phyloP scores from a whole-genome alignment of 2,888 invertebrate genomes.

The Bugulina stolonifera region DNA sequence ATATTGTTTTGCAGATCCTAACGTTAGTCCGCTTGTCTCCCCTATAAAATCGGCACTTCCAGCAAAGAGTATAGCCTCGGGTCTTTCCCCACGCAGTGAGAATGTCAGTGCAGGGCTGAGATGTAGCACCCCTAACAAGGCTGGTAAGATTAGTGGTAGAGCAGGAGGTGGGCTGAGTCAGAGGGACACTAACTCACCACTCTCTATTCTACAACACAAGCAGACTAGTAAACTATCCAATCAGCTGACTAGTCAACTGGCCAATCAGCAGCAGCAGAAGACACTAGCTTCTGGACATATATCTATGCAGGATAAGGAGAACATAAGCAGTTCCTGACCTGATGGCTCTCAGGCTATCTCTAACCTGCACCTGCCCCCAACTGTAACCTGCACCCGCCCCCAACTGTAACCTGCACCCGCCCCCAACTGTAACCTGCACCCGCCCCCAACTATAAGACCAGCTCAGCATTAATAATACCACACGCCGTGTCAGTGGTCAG shows the following conservation, averaged over 20 bases:
- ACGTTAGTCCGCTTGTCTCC: not conserved
- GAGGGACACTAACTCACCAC: slow-evolving; percentile 38
- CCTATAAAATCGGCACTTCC: not conserved
- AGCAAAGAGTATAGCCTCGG: not conserved
- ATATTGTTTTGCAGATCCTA: not conserved
- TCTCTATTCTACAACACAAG: slow-evolving; percentile 37
- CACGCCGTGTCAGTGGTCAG: no score
- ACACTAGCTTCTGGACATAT: not conserved
- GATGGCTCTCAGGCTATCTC: no score
- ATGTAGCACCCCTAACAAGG: not conserved
- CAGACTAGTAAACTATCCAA: slow-evolving; percentile 35
- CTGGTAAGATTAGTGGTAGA: not conserved
- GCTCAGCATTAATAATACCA: no score
- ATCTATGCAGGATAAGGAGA: not conserved
- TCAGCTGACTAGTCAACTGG: slow-evolving; percentile 32
- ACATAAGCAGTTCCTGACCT: no score
- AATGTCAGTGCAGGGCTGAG: not conserved
- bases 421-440: no score
- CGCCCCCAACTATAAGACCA: no score
- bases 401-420: no score
- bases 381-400: no score
- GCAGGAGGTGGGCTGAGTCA: not conserved
- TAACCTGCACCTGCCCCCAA: no score
- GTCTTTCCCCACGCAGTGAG: no score
- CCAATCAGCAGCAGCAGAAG: slow-evolving; percentile 19